A percentile compares a stretch with the other conserved stretches of the same genome.
phyloP scores from a whole-genome alignment of 1,140 invertebrate species.

The Amyelois transitella region DNA sequence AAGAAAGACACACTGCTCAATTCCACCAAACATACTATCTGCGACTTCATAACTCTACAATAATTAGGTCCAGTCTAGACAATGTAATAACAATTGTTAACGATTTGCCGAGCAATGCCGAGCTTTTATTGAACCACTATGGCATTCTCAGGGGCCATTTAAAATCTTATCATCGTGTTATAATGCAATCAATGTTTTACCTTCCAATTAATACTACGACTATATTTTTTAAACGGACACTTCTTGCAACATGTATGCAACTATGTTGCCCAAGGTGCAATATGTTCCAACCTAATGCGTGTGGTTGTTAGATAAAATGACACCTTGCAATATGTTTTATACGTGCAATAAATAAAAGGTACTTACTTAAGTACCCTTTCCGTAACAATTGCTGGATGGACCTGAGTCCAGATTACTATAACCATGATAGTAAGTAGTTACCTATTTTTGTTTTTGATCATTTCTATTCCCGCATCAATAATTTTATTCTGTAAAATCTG shows the following conservation, averaged over 20 bases:
- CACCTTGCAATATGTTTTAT: no score
- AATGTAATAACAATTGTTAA: slow-evolving; percentile 32
- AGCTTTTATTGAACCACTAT: slow-evolving; percentile 35
- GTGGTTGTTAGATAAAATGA: no score
- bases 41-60: slow-evolving; percentile 17
- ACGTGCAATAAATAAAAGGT: no score
- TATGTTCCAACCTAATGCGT: no score
- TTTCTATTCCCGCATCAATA: neutral
- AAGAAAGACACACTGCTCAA: no score
- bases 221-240: no score
- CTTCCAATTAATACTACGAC: neutral
- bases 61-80: slow-evolving; percentile 43
- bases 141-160: slow-evolving; percentile 19
- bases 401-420: no score
- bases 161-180: neutral
- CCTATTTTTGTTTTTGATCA: neutral
- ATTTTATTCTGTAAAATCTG: slow-evolving; percentile 35
- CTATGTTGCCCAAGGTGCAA: no score
- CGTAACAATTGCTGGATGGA: no score
- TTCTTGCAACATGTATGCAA: no score
- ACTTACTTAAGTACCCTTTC: no score
- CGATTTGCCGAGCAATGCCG: slow-evolving; percentile 22
- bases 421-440: no score
- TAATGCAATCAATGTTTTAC: neutral
- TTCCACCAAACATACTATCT: slow-evolving; percentile 18